These are phyloP conservation scores for Drosophila melanocephala DNA, from an alignment of 2,888 invertebrate genomes.

Conservation along the genomic window DNA sequence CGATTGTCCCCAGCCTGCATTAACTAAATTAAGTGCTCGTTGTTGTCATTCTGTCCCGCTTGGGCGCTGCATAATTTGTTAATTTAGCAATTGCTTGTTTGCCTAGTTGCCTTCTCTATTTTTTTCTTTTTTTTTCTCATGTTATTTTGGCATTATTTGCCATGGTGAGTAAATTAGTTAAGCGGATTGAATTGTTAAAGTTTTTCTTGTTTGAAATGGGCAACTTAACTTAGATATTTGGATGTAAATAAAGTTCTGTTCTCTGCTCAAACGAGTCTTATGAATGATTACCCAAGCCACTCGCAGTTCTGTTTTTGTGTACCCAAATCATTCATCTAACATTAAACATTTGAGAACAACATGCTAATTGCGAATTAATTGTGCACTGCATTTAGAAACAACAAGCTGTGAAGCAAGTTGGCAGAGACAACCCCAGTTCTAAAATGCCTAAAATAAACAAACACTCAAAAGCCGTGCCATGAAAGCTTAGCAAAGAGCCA, in stretches of 20 bases:
- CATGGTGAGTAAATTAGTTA: constrained; percentile 73
- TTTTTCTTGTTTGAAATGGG: constrained; percentile 1
- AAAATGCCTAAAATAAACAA: constrained; percentile 66
- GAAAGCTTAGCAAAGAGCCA: constrained; percentile 76
- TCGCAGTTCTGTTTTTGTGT: constrained; percentile 19
- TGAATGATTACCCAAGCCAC: not conserved
- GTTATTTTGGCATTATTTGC: constrained; percentile 43
- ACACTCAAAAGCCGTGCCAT: constrained; percentile 60
- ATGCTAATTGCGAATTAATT: constrained; percentile 80
- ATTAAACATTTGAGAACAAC: constrained; percentile 53
- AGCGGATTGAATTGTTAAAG: constrained; percentile 58
- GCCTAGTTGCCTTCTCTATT: constrained; percentile 9
- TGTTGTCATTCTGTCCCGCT: constrained; percentile 41
- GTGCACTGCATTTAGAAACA: constrained; percentile 75
- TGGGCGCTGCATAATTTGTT: constrained; percentile 72
- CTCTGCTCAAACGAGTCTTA: not conserved
- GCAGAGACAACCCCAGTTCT: constrained; percentile 19
- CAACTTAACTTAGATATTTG: not conserved
- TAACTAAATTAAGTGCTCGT: constrained; percentile 77
- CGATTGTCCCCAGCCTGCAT: constrained; percentile 59
- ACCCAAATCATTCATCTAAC: constrained; percentile 46
- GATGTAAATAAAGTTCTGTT: not conserved
- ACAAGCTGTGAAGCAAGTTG: constrained; percentile 53
- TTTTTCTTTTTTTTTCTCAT: not conserved
- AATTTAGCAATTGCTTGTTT: constrained; percentile 68